Percentiles rank a stretch among this genome's conserved stretches.
Conservation (phyloP, 2,888 invertebrate species). For the Sesia bembeciformis region DNA sequence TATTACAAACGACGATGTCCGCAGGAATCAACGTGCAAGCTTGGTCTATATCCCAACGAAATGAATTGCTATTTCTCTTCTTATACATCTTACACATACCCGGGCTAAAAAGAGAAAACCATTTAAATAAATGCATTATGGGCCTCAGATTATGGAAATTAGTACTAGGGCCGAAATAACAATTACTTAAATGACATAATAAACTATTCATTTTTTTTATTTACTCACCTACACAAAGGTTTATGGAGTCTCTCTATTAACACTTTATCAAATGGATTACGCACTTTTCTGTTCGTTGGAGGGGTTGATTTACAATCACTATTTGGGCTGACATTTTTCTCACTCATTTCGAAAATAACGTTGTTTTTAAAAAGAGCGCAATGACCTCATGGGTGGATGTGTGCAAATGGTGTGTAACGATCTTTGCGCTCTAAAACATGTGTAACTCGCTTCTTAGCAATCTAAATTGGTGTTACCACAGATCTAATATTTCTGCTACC, state of each 20-base stretch:
- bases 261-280: constrained; percentile 81
- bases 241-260: constrained; percentile 78
- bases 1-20: constrained; percentile 78
- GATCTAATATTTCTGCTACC: too few relatives aligned
- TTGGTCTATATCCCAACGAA: constrained; percentile 81
- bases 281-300: constrained; percentile 60
- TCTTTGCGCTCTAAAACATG: too few relatives aligned
- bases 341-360: constrained; percentile 64
- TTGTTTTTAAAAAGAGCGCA: constrained; percentile 8
- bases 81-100: constrained; percentile 70
- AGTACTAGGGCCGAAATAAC: too few relatives aligned
- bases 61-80: constrained; percentile 43
- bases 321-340: constrained; percentile 45
- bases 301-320: constrained; percentile 50
- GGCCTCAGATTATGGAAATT: not conserved
- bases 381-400: not conserved
- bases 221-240: constrained; percentile 78
- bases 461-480: too few relatives aligned
- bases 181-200: too few relatives aligned
- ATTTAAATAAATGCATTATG: not conserved
- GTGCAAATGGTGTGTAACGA: too few relatives aligned
- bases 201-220: not conserved
- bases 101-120: constrained; percentile 30
- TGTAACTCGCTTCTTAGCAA: too few relatives aligned
- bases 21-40: constrained; percentile 79